These are phyloP conservation scores for Hydrophis major DNA, from an alignment of 2,797 vertebrate species.

Conservation along the genomic window DNA sequence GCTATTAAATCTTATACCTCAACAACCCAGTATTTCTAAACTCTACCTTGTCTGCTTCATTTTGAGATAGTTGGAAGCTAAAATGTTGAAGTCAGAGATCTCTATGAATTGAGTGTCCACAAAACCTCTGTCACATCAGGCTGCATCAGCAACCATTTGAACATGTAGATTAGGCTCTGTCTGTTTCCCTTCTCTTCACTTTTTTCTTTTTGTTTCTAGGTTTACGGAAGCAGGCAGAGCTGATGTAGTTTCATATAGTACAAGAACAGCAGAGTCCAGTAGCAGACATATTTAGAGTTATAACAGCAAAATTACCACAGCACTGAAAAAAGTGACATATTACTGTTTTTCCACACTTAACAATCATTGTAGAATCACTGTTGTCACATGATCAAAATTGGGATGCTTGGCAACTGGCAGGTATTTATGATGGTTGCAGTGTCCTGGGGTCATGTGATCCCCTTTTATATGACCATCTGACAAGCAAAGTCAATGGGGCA, in stretches of 20 bases:
- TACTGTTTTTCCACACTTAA: background rate
- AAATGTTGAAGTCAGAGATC: constrained; percentile 28
- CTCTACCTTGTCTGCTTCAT: constrained; percentile 10
- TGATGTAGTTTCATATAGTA: background rate
- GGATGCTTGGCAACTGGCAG: background rate
- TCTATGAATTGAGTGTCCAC: constrained; percentile 10
- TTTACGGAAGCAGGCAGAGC: background rate
- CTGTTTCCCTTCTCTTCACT: background rate
- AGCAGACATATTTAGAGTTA: background rate
- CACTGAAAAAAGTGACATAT: background rate
- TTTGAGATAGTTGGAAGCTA: constrained; percentile 19
- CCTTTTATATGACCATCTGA: background rate
- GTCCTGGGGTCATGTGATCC: background rate
- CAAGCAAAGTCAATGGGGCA: background rate
- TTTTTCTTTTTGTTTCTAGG: background rate
- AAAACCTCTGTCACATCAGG: background rate
- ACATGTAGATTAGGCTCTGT: background rate
- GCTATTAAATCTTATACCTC: too few relatives aligned
- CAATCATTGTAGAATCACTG: background rate
- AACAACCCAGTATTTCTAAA: constrained; percentile 25
- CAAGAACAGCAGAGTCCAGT: background rate
- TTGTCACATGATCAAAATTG: background rate
- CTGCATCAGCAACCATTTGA: background rate
- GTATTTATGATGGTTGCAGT: background rate
- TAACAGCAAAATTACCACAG: background rate